Evolutionary conservation across 2,113 vertebrate genomes (phyloP).

Genomic region (Marcusenius ussheri): DNA sequence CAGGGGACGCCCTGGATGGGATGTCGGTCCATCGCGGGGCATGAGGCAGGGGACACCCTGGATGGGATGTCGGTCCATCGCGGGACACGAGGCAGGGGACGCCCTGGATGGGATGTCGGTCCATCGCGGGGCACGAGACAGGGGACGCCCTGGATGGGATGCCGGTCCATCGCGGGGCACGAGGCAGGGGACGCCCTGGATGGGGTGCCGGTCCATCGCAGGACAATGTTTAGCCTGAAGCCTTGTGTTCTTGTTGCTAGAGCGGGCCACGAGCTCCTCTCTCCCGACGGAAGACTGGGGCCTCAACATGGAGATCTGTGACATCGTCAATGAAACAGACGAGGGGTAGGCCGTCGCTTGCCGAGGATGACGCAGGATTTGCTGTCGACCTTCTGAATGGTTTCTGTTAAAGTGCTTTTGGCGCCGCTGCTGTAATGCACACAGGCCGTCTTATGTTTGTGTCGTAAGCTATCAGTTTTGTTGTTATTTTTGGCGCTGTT

Average conservation of each 20-base stretch:
- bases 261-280: slow-evolving; percentile 50
- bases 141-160: not conserved
- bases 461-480: not conserved
- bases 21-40: not conserved
- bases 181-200: not conserved
- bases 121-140: not conserved
- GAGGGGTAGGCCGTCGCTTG: slow-evolving; percentile 50
- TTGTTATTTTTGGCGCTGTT: not conserved
- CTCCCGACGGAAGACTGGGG: slow-evolving; percentile 60
- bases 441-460: not conserved
- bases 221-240: not conserved
- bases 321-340: slow-evolving; percentile 66
- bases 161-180: not conserved
- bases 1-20: not conserved
- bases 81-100: not conserved
- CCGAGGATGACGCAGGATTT: not conserved
- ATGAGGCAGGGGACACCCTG: not conserved
- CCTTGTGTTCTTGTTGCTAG: slow-evolving; percentile 37
- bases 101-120: not conserved
- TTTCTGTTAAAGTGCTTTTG: not conserved
- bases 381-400: not conserved
- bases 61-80: not conserved
- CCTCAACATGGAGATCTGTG: slow-evolving; percentile 67
- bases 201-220: not conserved
- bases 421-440: not conserved